Percentiles rank a stretch among this genome's conserved stretches.
phyloP scores from a whole-genome alignment of 2,888 invertebrate species.

The Drosophila mimetica region DNA sequence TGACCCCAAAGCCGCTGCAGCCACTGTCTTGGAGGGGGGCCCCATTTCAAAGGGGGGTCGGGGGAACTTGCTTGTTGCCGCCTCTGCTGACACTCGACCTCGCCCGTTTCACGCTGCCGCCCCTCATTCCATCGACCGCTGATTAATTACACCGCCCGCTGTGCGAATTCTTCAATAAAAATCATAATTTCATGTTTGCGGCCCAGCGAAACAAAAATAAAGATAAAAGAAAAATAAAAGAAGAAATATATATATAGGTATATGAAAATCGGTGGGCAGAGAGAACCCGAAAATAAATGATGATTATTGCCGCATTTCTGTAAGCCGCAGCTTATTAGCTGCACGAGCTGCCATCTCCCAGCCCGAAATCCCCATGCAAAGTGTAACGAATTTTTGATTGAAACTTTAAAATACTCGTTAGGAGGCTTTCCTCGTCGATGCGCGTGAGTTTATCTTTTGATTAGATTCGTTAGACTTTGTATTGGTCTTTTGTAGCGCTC shows the following conservation, averaged over 20 bases:
- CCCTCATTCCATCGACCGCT: conserved; percentile 61
- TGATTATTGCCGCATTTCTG: conserved; percentile 79
- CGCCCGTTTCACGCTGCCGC: conserved; percentile 63
- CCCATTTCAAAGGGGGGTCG: not conserved
- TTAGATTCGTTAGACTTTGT: conserved; percentile 74
- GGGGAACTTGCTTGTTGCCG: conserved; percentile 51
- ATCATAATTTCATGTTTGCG: conserved; percentile 75
- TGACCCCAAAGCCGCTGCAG: conserved; percentile 60
- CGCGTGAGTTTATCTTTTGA: conserved; percentile 79
- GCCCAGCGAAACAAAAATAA: conserved; percentile 44
- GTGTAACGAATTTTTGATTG: conserved; percentile 81
- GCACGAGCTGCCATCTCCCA: conserved; percentile 66
- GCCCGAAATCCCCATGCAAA: conserved; percentile 46
- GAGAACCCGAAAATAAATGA: conserved; percentile 49
- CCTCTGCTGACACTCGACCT: conserved; percentile 68
- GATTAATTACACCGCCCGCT: conserved; percentile 83
- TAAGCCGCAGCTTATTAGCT: conserved; percentile 77
- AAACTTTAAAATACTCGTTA: conserved; percentile 79
- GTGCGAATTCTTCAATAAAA: conserved; percentile 82
- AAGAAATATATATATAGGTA: not conserved
- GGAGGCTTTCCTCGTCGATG: conserved; percentile 66
- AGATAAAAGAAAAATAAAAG: conserved; percentile 30
- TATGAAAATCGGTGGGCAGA: conserved; percentile 5
- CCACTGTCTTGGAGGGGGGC: conserved; percentile 48
- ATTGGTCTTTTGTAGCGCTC: conserved; percentile 67